These are phyloP conservation scores for Coptodon rendalli DNA, from an alignment of 2,113 vertebrate species.

Conservation along the genomic window DNA sequence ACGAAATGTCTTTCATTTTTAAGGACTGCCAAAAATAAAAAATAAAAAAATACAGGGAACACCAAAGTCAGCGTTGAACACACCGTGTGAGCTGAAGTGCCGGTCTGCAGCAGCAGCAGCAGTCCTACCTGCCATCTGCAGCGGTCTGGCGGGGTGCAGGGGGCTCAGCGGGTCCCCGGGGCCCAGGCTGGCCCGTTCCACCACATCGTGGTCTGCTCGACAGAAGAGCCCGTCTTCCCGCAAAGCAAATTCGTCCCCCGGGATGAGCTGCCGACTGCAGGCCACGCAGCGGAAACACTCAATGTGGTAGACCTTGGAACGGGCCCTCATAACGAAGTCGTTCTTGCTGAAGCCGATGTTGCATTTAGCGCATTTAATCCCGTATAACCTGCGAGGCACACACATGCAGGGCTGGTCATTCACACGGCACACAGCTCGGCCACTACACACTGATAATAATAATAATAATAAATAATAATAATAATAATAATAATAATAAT, in stretches of 20 bases:
- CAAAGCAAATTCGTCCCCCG: slow-evolving; percentile 94
- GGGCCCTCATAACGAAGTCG: slow-evolving; percentile 97
- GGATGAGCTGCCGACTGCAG: slow-evolving; percentile 97
- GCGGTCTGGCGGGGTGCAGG: slow-evolving; percentile 85
- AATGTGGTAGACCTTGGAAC: slow-evolving; percentile 97
- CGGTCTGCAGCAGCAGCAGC: neutral
- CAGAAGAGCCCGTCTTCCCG: slow-evolving; percentile 96
- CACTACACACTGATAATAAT: neutral
- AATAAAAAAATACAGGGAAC: neutral
- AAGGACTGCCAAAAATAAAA: neutral
- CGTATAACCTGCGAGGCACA: slow-evolving; percentile 81
- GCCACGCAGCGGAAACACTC: slow-evolving; percentile 99
- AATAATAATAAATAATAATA: neutral
- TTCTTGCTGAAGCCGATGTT: slow-evolving; percentile 99
- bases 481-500: neutral
- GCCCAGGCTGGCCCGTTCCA: slow-evolving; percentile 88
- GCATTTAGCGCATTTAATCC: slow-evolving; percentile 98
- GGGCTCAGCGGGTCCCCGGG: slow-evolving; percentile 89
- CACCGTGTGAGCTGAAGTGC: neutral
- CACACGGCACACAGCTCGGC: neutral
- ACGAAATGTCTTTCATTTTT: neutral
- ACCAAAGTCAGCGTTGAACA: neutral
- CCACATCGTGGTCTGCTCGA: slow-evolving; percentile 93
- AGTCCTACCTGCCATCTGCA: slow-evolving; percentile 96
- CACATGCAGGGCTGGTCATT: neutral